phyloP scores from a whole-genome alignment of 1,140 invertebrate genomes.

The Papilio helenus region DNA sequence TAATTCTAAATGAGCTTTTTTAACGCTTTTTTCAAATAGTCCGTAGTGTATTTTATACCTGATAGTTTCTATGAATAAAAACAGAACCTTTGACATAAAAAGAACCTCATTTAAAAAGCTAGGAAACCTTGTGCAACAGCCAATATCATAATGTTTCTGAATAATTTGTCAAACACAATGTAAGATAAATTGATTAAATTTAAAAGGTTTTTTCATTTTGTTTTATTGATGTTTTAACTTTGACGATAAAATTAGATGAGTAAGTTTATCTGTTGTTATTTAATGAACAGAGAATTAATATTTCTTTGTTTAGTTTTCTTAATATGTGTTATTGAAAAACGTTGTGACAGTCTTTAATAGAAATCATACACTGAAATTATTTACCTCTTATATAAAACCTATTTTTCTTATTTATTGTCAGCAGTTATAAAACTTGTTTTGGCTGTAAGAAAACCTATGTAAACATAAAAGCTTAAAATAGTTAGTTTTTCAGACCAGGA shows the following conservation, averaged over 20 bases:
- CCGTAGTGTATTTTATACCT: not conserved
- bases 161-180: conserved; percentile 24
- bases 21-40: not conserved
- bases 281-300: not conserved
- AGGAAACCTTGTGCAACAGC: not conserved
- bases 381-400: not conserved
- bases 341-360: not conserved
- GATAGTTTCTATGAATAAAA: not conserved
- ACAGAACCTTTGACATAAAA: not conserved
- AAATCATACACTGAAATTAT: not conserved
- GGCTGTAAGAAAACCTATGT: too few relatives aligned
- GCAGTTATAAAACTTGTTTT: too few relatives aligned
- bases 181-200: conserved; percentile 8
- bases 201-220: conserved; percentile 24
- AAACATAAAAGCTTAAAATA: too few relatives aligned
- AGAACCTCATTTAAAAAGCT: not conserved
- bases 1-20: not conserved
- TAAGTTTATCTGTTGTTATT: not conserved
- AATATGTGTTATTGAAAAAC: not conserved
- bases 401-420: too few relatives aligned
- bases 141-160: not conserved
- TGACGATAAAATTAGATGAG: not conserved
- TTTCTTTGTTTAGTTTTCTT: not conserved
- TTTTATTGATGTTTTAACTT: not conserved
- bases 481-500: not conserved